Evolutionary conservation across 1,140 invertebrate genomes (phyloP), one percentile per base, ranked within the genome.

Genomic region (Scaptomyza graminum): DNA sequence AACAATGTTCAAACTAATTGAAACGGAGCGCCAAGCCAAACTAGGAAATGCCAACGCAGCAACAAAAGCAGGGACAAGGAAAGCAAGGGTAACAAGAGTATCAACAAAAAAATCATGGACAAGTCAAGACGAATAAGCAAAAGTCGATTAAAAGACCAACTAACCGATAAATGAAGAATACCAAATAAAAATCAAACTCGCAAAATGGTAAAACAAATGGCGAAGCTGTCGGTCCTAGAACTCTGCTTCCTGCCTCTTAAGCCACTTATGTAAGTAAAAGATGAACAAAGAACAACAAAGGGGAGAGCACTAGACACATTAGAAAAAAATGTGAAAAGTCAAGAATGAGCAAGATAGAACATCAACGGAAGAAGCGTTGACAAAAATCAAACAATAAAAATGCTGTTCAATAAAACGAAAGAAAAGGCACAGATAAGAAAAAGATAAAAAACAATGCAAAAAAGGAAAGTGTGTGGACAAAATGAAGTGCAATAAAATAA

Each of bases 111-210:
- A 34, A 3, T 59, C 52, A 51, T 31, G 7, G n/a, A 39, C 66
- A 65, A 52, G 62, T 16, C 15, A 31, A 59, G 61, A 59, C 54
- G 52, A 68, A 57, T 71, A 71, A 77, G 74, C 62, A 72, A 57
- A 77, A 79, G 56, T 15, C 82, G 74, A 75, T 78, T 85, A 82
- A 87, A 70, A 87, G 82, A 82, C 63, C 82, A 85, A 82, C 82
- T 85, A 88, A 85, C 82, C 82, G 71, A 73, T 70, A 88, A 85
- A 85, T 87, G 67, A 88, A 82, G 82, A 85, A 82, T 85, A 65
- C 60, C 66, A 72, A 80, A 52, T 80, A 74, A 79, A 85, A 78
- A 85, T 81, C 74, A 82, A 87, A 81, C 74, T 77, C 82, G 77
- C 65, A 71, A 70, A 83, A 80, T 80, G 62, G 62, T 64, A 56